Evolutionary conservation across 1,140 invertebrate species (phyloP), one percentile per base, ranked within the genome.

Genomic region (Drosophila suzukii): DNA sequence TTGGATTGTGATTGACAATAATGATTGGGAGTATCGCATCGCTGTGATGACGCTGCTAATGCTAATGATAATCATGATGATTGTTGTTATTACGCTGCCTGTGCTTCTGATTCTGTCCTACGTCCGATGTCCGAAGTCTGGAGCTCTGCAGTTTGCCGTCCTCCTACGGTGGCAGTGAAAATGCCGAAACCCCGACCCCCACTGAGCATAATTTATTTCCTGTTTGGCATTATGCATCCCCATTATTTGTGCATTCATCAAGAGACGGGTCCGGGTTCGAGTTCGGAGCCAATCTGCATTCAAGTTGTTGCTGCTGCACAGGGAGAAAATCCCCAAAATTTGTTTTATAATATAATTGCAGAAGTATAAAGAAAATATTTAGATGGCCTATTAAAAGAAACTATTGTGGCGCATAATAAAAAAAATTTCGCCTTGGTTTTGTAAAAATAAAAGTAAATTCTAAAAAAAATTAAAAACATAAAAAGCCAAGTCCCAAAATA

Each of bases 231-330:
- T 81, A 81, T 81, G 82, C 65, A 71, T 75, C 43, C 55, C 76
- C 82, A 85, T 85, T 86, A 85, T 85, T 86, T 86, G 73, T 81
- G 78, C 81, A 78, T 85, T 81, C 81, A 81, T 83, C 80, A 57
- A 30, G 60, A 59, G 72, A 34, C 44, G 34, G 44, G 53, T 54
- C n/a, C 24, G 36, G 38, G 30, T 8, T 36, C 11, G 6, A 46
- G 57, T 13, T 41, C 32, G 47, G 20, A 60, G 68, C 41, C 68
- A 81, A 81, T 81, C 75, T 74, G 49, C 59, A 58, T 24, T 38
- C 51, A 36, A 20, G 17, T 41, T 41, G 13, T 5, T 17, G 10
- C 10, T 58, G 13, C 59, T 58, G 13, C 59, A 62, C 53, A 0
- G 15, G 1, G 30, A 17, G 8, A 60, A 60, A 51, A 17, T 34